These are phyloP conservation scores for Drosophila neotestacea DNA, from an alignment of 2,888 invertebrate genomes.

Conservation along the genomic window DNA sequence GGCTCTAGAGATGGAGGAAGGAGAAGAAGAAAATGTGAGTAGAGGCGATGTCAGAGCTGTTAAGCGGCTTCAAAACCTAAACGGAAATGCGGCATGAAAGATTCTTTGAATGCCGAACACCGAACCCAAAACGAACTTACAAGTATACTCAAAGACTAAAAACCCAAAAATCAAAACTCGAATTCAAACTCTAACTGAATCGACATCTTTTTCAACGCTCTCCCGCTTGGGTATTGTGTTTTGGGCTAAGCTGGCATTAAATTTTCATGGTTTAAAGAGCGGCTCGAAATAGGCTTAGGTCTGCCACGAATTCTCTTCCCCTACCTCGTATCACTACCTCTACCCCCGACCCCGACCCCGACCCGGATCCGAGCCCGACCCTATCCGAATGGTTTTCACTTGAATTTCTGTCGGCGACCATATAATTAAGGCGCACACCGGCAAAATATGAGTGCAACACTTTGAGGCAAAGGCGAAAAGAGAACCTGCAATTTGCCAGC, in stretches of 20 bases:
- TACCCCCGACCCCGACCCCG: neutral
- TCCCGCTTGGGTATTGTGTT: conserved; percentile 37
- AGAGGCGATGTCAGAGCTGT: conserved; percentile 28
- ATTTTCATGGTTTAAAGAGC: conserved; percentile 77
- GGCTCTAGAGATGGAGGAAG: conserved; percentile 5
- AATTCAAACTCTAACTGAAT: conserved; percentile 27
- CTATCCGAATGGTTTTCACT: conserved; percentile 66
- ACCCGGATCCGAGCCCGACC: conserved; percentile 18
- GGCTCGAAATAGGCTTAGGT: conserved; percentile 78
- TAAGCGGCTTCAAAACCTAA: conserved; percentile 55
- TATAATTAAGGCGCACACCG: conserved; percentile 78
- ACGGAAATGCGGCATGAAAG: conserved; percentile 65
- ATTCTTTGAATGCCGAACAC: conserved; percentile 40
- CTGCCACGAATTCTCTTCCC: conserved; percentile 14
- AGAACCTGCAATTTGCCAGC: conserved; percentile 72
- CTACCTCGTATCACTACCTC: too few species aligned
- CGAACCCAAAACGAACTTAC: conserved; percentile 2
- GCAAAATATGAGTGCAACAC: conserved; percentile 78
- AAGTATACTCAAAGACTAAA: neutral
- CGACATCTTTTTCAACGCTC: conserved; percentile 49
- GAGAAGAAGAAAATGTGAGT: conserved; percentile 15
- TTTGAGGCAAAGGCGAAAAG: conserved; percentile 41
- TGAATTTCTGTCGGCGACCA: conserved; percentile 77
- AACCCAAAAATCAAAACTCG: neutral
- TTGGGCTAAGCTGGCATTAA: conserved; percentile 72